Percentiles rank a stretch among this genome's conserved stretches.
These are phyloP conservation scores for Sterna hirundo DNA, from an alignment of 2,113 vertebrate genomes.

Conservation along the genomic window DNA sequence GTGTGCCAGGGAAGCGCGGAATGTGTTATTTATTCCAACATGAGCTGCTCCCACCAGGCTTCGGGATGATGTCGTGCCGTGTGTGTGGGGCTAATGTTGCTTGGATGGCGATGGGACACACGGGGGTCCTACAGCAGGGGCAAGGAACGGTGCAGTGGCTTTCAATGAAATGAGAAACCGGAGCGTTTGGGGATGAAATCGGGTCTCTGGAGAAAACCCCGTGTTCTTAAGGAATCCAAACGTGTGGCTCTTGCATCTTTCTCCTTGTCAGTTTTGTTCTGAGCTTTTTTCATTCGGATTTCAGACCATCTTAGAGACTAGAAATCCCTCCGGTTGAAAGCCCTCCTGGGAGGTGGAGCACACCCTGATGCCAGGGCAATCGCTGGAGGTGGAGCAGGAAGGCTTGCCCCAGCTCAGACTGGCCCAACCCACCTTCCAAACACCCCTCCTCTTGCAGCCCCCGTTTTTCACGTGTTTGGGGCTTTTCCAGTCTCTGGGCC, in stretches of 20 bases:
- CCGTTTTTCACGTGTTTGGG: neutral
- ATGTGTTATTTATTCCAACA: neutral
- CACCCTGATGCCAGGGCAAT: neutral
- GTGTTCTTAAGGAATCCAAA: neutral
- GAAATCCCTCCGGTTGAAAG: neutral
- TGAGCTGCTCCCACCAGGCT: neutral
- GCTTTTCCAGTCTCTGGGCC: neutral
- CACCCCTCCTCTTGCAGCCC: neutral
- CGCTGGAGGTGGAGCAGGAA: neutral
- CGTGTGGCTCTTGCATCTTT: neutral
- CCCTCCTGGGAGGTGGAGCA: neutral
- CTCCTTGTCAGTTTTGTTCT: neutral
- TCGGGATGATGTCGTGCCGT: accelerated
- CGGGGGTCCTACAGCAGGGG: neutral
- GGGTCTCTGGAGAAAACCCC: neutral
- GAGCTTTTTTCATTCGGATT: neutral
- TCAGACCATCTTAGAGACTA: neutral
- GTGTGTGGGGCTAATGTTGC: neutral
- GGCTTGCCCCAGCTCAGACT: neutral
- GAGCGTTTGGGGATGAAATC: neutral
- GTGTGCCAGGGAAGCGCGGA: neutral
- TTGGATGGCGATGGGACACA: neutral
- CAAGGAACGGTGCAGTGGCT: neutral
- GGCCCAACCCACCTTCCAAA: neutral
- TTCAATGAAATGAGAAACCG: neutral